Conservation (phyloP, 2,113 vertebrate genomes). For the Plecturocebus donacophilus region DNA sequence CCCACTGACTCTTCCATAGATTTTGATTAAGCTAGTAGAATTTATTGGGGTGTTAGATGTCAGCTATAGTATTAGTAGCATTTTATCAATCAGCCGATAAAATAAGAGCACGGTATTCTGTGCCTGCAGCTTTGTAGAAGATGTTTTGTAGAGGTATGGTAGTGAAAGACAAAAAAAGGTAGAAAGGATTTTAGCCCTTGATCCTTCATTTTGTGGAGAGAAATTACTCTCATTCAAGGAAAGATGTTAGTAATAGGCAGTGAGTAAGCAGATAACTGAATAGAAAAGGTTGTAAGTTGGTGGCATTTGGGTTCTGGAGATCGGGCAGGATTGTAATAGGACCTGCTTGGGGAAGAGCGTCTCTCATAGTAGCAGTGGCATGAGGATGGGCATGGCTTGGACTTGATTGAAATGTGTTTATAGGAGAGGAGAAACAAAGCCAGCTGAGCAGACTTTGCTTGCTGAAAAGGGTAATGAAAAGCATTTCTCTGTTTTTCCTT, state of each 20-base stretch:
- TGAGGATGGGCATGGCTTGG: no score
- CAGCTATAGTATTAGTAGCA: neutral
- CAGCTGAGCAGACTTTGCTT: neutral
- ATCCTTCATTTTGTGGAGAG: neutral
- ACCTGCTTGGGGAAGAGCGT: neutral
- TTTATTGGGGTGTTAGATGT: neutral
- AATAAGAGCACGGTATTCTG: neutral
- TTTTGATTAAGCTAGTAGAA: neutral
- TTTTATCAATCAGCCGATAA: neutral
- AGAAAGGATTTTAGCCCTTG: neutral
- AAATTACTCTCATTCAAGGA: neutral
- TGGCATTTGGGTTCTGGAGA: neutral
- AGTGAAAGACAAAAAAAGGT: neutral
- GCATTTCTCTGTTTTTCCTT: neutral
- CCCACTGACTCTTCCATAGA: neutral
- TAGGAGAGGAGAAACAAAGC: neutral
- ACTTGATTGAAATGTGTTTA: neutral
- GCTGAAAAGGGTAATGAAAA: neutral
- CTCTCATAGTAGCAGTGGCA: neutral
- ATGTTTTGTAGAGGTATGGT: neutral
- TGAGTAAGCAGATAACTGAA: neutral
- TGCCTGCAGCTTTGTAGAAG: neutral
- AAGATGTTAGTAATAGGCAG: neutral
- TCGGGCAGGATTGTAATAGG: neutral
- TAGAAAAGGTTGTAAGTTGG: neutral